Conservation (phyloP, 2,888 invertebrate species). For the Andrena fulva region DNA sequence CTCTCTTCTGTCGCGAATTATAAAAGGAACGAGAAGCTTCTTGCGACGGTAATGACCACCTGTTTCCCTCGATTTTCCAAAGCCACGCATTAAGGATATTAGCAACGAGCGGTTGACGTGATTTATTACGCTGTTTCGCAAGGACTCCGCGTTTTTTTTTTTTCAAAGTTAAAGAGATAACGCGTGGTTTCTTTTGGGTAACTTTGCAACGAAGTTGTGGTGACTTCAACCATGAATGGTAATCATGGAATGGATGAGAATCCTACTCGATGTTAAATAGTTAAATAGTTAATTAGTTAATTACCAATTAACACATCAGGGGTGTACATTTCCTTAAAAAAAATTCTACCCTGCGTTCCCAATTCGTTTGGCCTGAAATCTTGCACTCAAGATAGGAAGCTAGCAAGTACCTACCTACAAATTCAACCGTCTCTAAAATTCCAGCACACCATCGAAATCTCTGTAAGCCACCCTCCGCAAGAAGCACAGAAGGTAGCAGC, state of each 20-base stretch:
- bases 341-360: too few species aligned
- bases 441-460: too few species aligned
- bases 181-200: constrained; percentile 23
- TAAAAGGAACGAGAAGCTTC: not conserved
- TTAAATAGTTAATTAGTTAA: too few species aligned
- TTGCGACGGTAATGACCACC: constrained; percentile 17
- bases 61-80: constrained; percentile 27
- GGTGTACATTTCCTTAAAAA: too few species aligned
- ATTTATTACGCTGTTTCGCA: constrained; percentile 31
- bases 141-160: not conserved
- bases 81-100: constrained; percentile 42
- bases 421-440: too few species aligned
- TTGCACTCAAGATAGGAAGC: too few species aligned
- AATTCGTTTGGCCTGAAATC: too few species aligned
- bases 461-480: not conserved
- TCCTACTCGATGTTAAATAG: too few species aligned
- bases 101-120: constrained; percentile 8
- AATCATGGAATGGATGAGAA: not conserved
- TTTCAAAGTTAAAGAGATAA: not conserved
- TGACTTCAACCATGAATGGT: constrained; percentile 11
- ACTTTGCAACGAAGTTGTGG: constrained; percentile 28
- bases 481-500: not conserved
- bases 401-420: too few species aligned
- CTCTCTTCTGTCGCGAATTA: not conserved
- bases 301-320: too few species aligned